Conservation (phyloP, 2,113 vertebrate species). For the Periophthalmodon schlosseri region DNA sequence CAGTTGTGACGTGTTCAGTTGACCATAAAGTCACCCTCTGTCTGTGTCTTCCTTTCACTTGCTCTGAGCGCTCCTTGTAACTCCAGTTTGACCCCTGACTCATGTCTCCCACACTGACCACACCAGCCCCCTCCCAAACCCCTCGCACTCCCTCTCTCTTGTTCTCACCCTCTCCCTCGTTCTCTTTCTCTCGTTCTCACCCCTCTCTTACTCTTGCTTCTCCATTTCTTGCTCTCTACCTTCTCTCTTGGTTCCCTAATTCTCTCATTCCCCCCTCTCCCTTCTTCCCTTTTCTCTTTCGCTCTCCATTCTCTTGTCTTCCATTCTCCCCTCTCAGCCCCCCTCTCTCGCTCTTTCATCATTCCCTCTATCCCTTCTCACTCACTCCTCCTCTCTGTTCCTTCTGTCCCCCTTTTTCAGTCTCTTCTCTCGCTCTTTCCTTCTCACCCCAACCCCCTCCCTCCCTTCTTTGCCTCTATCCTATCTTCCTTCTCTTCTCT, state of each 20-base stretch:
- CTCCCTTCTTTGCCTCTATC: no score
- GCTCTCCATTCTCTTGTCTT: neutral
- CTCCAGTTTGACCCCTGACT: conserved; percentile 70
- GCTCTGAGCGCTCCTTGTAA: conserved; percentile 41
- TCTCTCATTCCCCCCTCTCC: no score
- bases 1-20: conserved; percentile 33
- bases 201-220: neutral
- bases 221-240: neutral
- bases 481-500: no score
- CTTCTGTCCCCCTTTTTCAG: no score
- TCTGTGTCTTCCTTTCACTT: conserved; percentile 31
- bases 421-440: no score
- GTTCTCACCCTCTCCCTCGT: neutral
- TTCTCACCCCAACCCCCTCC: no score
- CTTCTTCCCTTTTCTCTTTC: neutral
- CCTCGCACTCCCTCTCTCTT: neutral
- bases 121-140: conserved; percentile 38
- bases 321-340: neutral
- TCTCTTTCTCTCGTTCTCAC: neutral
- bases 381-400: no score
- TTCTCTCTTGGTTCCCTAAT: neutral
- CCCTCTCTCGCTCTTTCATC: no score
- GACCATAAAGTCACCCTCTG: conserved; percentile 23
- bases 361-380: no score
- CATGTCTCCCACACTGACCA: conserved; percentile 73